Base-by-base conservation (phyloP, 2,888 invertebrate genomes). In the Lasiommata megera region DNA sequence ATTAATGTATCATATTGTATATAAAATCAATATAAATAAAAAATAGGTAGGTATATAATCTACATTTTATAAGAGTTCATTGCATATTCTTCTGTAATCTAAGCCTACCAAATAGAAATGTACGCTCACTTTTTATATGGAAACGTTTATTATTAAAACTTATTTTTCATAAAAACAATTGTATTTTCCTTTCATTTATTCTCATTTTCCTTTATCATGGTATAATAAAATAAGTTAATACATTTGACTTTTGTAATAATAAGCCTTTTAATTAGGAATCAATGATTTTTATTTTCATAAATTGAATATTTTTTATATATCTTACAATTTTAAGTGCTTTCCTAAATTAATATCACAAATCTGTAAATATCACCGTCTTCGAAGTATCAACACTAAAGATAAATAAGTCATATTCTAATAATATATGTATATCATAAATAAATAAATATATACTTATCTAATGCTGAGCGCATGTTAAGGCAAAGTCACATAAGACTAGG, bases 321-420 rank as follows among this genome's bases (percentile, higher is more conserved):
- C 14, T 9, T 38, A 40, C 17, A 23, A 12, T 18, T 18, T 41
- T 23, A 5, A 23, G 6, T 16, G 14, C 16, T 16, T 29, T 16
- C n/a, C 14, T 31, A 9, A 46, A 23, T 16, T 60, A 50, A 58
- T 60, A 64, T 57, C 40, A 58, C 56, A 46, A 43, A 43, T n/a
- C n/a, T n/a, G n/a, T n/a, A n/a, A n/a, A n/a, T n/a, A n/a, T n/a
- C n/a, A n/a, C n/a, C n/a, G n/a, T n/a, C n/a, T n/a, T n/a, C n/a
- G n/a, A n/a, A n/a, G n/a, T n/a, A n/a, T n/a, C n/a, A n/a, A n/a
- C n/a, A n/a, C n/a, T n/a, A n/a, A n/a, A n/a, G n/a, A n/a, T n/a
- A n/a, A n/a, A n/a, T n/a, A n/a, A n/a, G n/a, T n/a, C n/a, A n/a
- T n/a, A n/a, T n/a, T n/a, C n/a, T n/a, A n/a, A n/a, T n/a, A n/a